A percentile compares a stretch with the other conserved stretches of the same genome.
These are phyloP conservation scores for Molossus alvarezi DNA, from an alignment of 2,797 vertebrate species.

Conservation along the genomic window DNA sequence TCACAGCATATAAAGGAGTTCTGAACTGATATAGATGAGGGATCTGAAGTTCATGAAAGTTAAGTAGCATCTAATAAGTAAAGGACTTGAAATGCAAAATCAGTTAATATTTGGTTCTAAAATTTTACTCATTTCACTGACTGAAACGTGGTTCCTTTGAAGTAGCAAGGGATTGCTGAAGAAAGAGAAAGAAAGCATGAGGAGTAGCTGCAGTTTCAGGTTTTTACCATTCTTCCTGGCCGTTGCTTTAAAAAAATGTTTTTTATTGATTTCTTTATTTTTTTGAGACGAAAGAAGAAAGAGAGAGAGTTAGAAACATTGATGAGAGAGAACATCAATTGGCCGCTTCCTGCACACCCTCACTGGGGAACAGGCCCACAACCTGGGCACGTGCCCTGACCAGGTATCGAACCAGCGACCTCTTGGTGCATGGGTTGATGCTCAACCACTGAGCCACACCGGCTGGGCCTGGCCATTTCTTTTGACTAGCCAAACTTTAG, in stretches of 20 bases:
- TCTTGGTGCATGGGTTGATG: no score
- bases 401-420: no score
- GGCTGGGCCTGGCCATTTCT: background rate
- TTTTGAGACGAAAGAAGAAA: no score
- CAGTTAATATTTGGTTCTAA: constrained; percentile 15
- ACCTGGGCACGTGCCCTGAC: no score
- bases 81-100: constrained; percentile 34
- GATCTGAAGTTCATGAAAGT: background rate
- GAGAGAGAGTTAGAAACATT: no score
- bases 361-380: no score
- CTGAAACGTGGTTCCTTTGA: background rate
- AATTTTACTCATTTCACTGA: background rate
- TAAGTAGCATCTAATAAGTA: background rate
- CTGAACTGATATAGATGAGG: background rate
- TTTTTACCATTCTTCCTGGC: background rate
- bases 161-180: background rate
- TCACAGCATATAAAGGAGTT: background rate
- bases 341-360: no score
- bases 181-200: background rate
- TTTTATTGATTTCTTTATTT: no score
- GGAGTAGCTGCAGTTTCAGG: background rate
- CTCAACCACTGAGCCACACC: no score
- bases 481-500: background rate
- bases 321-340: no score
- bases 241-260: background rate